Base-by-base conservation (phyloP, 2,888 invertebrate genomes). In the Pseudococcus jackbeardsleyi region DNA sequence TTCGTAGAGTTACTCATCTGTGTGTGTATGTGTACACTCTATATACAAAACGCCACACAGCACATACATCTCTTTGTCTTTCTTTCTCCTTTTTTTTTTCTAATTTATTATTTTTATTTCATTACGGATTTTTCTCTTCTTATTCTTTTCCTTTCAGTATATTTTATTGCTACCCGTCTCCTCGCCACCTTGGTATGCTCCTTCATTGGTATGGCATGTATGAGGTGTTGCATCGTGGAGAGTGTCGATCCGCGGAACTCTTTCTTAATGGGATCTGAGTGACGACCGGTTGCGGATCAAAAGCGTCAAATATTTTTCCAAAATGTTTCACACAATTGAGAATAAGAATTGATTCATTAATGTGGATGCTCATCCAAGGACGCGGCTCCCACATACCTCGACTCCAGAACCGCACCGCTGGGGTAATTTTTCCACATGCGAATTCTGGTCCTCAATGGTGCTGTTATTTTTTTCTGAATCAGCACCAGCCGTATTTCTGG, bases 31-130 rank as follows among this genome's bases (percentile, higher is more conserved):
- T 6, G 22, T 46, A 72, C 39, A 68, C 26, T n/a, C 64, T 54
- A 54, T n/a, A 22, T 22, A 64, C 64, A 22, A 22, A 33, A 64
- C 64, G 64, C 22, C 64, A 64, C 64, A 64, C 22, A 64, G 64
- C 64, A 64, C 22, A 54, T 64, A 64, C 22, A 22, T 9, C 9
- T 64, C 11, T 22, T 22, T 82, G 46, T 82, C 46, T 42, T 6
- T 15, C 11, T 46, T 3, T 82, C 11, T n/a, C 19, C 19, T 82
- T 46, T 82, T 82, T 82, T 42, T n/a, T 3, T 46, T 82, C 33
- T 82, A 82, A 82, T 46, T 82, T 72, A 72, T 82, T 82, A 82
- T 82, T 82, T 82, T 82, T 82, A 82, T 82, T 82, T 82, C 46
- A 82, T 82, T 82, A 82, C 46, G 46, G 79, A 33, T 82, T 82